Conservation (phyloP, 2,113 vertebrate genomes). For the Oreochromis tanganicae region DNA sequence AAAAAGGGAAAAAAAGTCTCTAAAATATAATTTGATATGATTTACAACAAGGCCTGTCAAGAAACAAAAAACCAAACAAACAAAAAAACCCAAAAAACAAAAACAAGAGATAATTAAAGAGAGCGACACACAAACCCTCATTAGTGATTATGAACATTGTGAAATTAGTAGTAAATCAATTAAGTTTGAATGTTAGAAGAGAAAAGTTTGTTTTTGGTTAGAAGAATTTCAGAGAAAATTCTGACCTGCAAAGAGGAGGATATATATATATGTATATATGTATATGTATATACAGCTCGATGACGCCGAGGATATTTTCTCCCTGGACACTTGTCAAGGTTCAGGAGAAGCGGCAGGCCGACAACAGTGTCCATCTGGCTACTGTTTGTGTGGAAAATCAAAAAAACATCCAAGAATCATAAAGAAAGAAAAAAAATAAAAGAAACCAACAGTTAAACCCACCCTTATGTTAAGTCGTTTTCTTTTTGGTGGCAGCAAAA, state of each 20-base stretch:
- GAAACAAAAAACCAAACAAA: background rate
- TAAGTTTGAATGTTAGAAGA: slow-evolving; percentile 53
- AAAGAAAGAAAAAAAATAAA: background rate
- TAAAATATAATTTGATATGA: slow-evolving; percentile 81
- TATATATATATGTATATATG: background rate
- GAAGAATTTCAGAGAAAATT: slow-evolving; percentile 86
- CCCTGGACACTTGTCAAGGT: slow-evolving; percentile 24
- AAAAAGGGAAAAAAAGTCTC: slow-evolving; percentile 61
- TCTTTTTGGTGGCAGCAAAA: slow-evolving; percentile 79
- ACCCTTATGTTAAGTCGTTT: slow-evolving; percentile 54
- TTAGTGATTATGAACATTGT: slow-evolving; percentile 70
- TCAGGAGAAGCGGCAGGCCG: slow-evolving; percentile 33
- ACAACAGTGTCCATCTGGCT: slow-evolving; percentile 40
- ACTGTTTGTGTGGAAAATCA: slow-evolving; percentile 9
- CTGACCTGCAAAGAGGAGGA: slow-evolving; percentile 71
- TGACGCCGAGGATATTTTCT: background rate
- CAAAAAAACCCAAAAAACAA: background rate
- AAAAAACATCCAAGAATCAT: slow-evolving; percentile 32
- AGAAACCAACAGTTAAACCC: slow-evolving; percentile 23
- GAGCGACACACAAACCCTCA: slow-evolving; percentile 52
- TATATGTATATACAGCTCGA: slow-evolving; percentile 17
- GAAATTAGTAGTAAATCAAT: slow-evolving; percentile 73
- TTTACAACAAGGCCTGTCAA: slow-evolving; percentile 85
- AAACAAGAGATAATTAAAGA: slow-evolving; percentile 33
- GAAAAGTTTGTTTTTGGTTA: slow-evolving; percentile 85